Evolutionary conservation across 2,113 vertebrate genomes (phyloP), one percentile per base, ranked within the genome.

Genomic region (Hippocampus comes): DNA sequence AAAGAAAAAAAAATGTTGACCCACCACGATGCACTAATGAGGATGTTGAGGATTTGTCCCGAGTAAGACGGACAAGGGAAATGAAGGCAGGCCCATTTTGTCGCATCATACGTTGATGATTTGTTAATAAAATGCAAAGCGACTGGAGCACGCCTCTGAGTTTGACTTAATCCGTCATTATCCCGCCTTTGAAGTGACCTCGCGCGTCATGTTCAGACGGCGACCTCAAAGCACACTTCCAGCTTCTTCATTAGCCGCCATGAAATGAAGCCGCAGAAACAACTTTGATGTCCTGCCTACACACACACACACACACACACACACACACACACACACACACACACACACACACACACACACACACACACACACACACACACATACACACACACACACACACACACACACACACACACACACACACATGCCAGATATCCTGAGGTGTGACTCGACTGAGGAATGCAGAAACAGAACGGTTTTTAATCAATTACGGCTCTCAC

Each of bases 131-230:
- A 85, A 91, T 88, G 77, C 74, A 86, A 89, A 87, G 80, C 60
- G 68, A 83, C 82, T 82, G 82, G 84, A 90, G 76, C 83, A 14
- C 46, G 73, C 67, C 76, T 67, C n/a, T 84, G 86, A 89, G 90
- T 88, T 87, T 80, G 80, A 88, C 84, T 85, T 91, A 89, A 90
- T 90, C 87, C 86, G 80, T 88, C 86, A 89, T 90, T 91, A 90
- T 90, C 73, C 84, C 34, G 84, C 79, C 90, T 91, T 90, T 92
- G 89, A 92, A 90, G 87, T 86, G 90, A 92, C 91, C 90, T 92
- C 86, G 70, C 75, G 57, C 76, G 64, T 81, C 83, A 34, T 46
- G 77, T 80, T 88, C 81, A 82, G 79, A 78, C 80, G 76, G 79
- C 81, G 89, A 91, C 88, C 87, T 80, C 78, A 76, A 82, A 87